A percentile compares a stretch with the other conserved stretches of the same genome.
Evolutionary conservation across 2,797 vertebrate species (phyloP).

Genomic region (Amblyraja radiata): DNA sequence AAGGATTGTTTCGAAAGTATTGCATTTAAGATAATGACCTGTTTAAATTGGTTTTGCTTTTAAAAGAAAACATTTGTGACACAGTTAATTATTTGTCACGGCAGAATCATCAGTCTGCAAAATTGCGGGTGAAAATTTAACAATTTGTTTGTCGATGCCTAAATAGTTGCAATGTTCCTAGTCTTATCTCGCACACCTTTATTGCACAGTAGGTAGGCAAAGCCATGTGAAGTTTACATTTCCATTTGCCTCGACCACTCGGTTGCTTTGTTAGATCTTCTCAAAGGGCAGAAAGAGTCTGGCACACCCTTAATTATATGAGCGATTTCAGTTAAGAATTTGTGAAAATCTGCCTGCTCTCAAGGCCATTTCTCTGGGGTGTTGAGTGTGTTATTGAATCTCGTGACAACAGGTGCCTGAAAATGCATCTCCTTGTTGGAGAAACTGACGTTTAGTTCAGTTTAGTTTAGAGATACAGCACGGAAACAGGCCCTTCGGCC

Average conservation of each 20-base stretch:
- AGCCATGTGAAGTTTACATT: background rate
- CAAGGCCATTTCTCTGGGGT: background rate
- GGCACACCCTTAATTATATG: background rate
- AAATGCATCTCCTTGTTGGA: too few relatives aligned
- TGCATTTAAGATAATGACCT: slow-evolving; percentile 3
- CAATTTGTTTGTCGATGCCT: background rate
- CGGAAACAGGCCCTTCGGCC: too few relatives aligned
- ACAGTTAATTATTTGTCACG: background rate
- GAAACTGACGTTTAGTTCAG: too few relatives aligned
- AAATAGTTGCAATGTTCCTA: background rate
- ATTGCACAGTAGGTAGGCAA: background rate
- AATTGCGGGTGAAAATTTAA: background rate
- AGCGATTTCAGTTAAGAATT: background rate
- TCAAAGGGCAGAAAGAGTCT: background rate
- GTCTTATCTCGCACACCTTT: background rate
- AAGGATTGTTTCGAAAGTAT: background rate
- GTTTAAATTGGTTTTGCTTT: background rate
- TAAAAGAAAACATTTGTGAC: background rate
- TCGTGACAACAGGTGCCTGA: background rate
- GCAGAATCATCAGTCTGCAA: background rate
- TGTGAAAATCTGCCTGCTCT: background rate
- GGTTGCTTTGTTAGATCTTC: background rate
- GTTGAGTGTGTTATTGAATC: background rate
- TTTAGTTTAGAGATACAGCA: too few relatives aligned
- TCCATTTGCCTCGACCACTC: background rate